These are phyloP conservation scores for Thysanoteuthis rhombus DNA, from an alignment of 2,888 invertebrate genomes.

Conservation along the genomic window DNA sequence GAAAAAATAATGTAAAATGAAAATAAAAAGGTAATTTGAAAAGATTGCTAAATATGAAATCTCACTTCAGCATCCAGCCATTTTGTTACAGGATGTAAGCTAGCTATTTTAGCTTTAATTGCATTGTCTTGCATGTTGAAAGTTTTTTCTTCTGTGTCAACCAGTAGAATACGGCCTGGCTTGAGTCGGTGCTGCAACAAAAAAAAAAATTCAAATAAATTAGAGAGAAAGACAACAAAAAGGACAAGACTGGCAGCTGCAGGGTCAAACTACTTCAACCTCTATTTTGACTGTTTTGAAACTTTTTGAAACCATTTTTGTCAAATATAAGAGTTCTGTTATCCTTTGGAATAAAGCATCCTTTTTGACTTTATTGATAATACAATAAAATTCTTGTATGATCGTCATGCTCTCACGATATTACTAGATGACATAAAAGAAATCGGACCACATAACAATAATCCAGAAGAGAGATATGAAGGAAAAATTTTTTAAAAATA, in stretches of 20 bases:
- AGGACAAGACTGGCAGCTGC: too few relatives aligned
- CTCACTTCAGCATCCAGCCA: conserved; percentile 75
- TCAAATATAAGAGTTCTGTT: too few relatives aligned
- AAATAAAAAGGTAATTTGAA: too few relatives aligned
- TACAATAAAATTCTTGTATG: too few relatives aligned
- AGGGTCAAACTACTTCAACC: neutral
- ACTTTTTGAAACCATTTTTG: neutral
- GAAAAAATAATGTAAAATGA: too few relatives aligned
- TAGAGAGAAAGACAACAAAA: neutral
- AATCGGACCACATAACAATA: too few relatives aligned
- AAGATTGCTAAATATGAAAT: neutral
- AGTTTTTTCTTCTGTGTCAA: conserved; percentile 87
- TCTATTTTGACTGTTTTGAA: neutral
- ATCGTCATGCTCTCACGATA: too few relatives aligned
- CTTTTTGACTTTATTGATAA: too few relatives aligned
- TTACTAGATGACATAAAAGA: too few relatives aligned
- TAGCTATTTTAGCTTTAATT: conserved; percentile 87
- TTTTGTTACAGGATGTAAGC: conserved; percentile 85
- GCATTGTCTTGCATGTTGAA: conserved; percentile 90
- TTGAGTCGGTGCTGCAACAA: conserved; percentile 87
- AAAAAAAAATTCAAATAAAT: neutral
- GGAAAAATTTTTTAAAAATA: too few relatives aligned
- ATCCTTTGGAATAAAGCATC: too few relatives aligned
- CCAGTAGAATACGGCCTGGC: conserved; percentile 97
- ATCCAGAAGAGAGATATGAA: too few relatives aligned